A percentile compares a stretch with the other conserved stretches of the same genome.
Conservation (phyloP, 2,888 invertebrate species). For the Notodonta ziczac region DNA sequence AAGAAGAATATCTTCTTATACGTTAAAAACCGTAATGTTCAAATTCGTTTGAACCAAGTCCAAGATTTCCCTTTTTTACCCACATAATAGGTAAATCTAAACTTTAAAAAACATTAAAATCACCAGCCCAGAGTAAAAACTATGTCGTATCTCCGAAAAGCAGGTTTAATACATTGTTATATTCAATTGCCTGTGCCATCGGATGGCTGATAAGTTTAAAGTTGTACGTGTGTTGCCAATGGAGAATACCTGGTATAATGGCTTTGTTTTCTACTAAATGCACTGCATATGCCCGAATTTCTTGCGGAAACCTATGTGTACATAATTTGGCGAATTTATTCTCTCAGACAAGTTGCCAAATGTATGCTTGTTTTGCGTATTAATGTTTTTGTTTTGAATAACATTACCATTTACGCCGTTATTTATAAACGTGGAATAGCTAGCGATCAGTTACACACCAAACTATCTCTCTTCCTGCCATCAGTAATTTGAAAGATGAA, state of each 20-base stretch:
- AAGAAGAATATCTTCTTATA: too few relatives aligned
- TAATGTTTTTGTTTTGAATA: too few relatives aligned
- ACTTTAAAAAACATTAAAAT: constrained; percentile 30
- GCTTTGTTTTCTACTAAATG: constrained; percentile 52
- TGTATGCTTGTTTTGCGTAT: neutral
- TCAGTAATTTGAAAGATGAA: too few relatives aligned
- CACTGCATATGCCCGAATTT: constrained; percentile 32
- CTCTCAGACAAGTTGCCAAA: constrained; percentile 25
- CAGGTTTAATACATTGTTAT: constrained; percentile 50
- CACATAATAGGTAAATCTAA: constrained; percentile 6
- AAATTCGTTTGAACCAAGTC: neutral
- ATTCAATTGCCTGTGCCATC: constrained; percentile 59
- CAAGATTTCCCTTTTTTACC: neutral
- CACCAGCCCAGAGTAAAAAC: constrained; percentile 21
- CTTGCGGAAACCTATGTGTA: constrained; percentile 22
- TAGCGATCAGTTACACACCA: too few relatives aligned
- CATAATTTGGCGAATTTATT: constrained; percentile 35
- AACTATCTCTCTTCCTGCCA: too few relatives aligned
- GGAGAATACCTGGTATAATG: constrained; percentile 50
- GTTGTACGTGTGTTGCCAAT: constrained; percentile 48
- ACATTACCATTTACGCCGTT: too few relatives aligned
- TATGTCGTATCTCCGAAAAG: constrained; percentile 22
- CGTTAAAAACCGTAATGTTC: too few relatives aligned
- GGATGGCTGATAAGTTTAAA: constrained; percentile 54
- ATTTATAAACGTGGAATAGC: too few relatives aligned